Evolutionary conservation across 2,888 invertebrate species (phyloP).

Genomic region (Carcina quercana): DNA sequence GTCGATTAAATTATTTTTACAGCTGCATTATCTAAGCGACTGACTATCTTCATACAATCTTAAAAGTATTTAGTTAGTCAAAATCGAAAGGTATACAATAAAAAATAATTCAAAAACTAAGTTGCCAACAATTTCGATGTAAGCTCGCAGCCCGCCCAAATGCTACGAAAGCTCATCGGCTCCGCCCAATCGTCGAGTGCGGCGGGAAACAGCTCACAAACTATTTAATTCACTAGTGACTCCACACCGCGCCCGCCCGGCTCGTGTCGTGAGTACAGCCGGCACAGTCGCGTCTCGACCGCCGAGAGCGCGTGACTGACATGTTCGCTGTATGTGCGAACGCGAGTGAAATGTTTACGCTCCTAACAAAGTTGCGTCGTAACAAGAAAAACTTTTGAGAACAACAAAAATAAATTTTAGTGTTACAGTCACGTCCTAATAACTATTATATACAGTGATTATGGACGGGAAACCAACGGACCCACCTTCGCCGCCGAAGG

Average conservation of each 20-base stretch:
- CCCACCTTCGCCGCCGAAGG: conserved; percentile 48
- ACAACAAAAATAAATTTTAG: conserved; percentile 23
- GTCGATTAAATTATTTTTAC: too few species aligned
- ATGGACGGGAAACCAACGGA: conserved; percentile 69
- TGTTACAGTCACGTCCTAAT: conserved; percentile 22
- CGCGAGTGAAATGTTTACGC: conserved; percentile 53
- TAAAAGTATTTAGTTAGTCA: too few species aligned
- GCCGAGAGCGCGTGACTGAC: conserved; percentile 27
- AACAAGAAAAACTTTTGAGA: conserved; percentile 33
- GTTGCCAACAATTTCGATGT: too few species aligned
- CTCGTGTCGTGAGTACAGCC: too few species aligned
- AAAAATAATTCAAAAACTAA: too few species aligned
- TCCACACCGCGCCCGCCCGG: too few species aligned
- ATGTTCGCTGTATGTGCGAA: conserved; percentile 16
- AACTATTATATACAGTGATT: conserved; percentile 20
- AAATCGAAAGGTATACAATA: too few species aligned
- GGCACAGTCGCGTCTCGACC: conserved; percentile 16
- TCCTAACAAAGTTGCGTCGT: conserved; percentile 33
- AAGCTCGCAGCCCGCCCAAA: conserved; percentile 36
- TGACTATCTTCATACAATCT: too few species aligned
- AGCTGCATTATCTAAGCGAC: too few species aligned
- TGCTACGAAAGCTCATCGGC: conserved; percentile 11
- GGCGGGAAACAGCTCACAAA: conserved; percentile 17
- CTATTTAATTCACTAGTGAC: too few species aligned
- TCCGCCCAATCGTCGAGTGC: conserved; percentile 27